phyloP scores from a whole-genome alignment of 2,113 vertebrate species.

The Opisthocomus hoazin region DNA sequence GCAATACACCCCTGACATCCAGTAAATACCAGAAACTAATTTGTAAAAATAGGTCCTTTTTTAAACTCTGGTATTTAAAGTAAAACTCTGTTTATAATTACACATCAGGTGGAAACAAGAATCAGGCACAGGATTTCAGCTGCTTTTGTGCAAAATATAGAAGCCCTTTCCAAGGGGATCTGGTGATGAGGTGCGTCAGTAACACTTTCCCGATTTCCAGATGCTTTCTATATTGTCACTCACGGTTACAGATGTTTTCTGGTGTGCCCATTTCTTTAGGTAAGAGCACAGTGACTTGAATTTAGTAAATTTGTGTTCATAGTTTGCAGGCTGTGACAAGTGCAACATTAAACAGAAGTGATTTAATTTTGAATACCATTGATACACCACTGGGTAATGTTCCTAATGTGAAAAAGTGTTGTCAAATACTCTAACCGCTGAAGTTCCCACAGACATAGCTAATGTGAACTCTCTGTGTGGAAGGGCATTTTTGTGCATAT shows the following conservation, averaged over 20 bases:
- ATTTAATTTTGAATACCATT: constrained; percentile 38
- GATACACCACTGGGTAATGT: background rate
- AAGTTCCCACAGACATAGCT: background rate
- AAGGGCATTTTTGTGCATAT: background rate
- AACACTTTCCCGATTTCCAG: constrained; percentile 11
- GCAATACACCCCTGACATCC: background rate
- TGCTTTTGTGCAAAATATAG: rapidly evolving
- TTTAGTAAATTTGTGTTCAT: constrained; percentile 11
- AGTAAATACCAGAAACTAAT: background rate
- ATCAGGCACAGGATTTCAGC: background rate
- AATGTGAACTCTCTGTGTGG: background rate
- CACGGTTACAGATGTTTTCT: background rate
- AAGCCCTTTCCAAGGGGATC: background rate
- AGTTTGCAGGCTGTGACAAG: background rate
- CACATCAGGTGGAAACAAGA: background rate
- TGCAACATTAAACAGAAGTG: constrained; percentile 4
- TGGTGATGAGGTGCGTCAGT: background rate
- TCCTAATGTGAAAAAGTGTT: background rate
- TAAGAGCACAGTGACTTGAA: constrained; percentile 17
- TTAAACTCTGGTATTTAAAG: background rate
- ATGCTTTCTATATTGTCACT: background rate
- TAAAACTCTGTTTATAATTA: background rate
- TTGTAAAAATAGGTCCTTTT: background rate
- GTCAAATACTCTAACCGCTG: background rate
- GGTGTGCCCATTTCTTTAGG: constrained; percentile 10